Evolutionary conservation across 35 echinoderm and acorn worm genomes (phyloP).

Genomic region (Ophioderma brevispina): DNA sequence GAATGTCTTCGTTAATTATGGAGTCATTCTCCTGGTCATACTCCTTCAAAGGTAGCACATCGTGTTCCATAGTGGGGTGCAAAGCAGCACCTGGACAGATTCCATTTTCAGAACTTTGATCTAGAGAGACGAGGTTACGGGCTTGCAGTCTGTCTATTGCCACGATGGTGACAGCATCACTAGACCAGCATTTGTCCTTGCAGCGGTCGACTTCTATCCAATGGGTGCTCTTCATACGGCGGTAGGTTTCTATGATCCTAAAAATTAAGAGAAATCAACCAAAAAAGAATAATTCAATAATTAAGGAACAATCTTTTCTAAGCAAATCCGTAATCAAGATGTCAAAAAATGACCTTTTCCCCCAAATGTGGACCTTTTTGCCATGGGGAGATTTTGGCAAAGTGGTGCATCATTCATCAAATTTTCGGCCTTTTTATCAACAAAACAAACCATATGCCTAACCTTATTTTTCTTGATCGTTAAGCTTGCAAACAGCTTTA

Average conservation of each 20-base stretch:
- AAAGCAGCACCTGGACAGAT: conserved; percentile 37
- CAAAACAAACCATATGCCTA: too few species aligned
- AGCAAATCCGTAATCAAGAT: too few species aligned
- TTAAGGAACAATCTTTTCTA: too few species aligned
- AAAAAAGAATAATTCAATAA: too few species aligned
- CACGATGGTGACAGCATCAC: conserved; percentile 28
- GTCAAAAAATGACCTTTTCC: too few species aligned
- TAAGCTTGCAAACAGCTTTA: too few species aligned
- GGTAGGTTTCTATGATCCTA: conserved; percentile 50
- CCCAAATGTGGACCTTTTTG: too few species aligned
- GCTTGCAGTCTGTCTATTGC: conserved; percentile 44
- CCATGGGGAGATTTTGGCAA: too few species aligned
- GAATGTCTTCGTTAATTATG: not conserved
- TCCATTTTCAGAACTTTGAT: not conserved
- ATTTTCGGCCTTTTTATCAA: too few species aligned
- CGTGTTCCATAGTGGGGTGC: conserved; percentile 20
- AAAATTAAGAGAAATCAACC: not conserved
- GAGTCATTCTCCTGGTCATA: not conserved
- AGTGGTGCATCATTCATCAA: too few species aligned
- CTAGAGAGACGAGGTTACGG: conserved; percentile 20
- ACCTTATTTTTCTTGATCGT: too few species aligned
- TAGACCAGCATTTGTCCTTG: conserved; percentile 24
- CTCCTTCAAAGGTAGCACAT: not conserved
- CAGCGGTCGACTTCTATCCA: conserved; percentile 57
- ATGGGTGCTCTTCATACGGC: conserved; percentile 32